Percentiles rank a stretch among this genome's conserved stretches.
Evolutionary conservation across 2,888 invertebrate genomes (phyloP).

Genomic region (Cloeon dipterum): DNA sequence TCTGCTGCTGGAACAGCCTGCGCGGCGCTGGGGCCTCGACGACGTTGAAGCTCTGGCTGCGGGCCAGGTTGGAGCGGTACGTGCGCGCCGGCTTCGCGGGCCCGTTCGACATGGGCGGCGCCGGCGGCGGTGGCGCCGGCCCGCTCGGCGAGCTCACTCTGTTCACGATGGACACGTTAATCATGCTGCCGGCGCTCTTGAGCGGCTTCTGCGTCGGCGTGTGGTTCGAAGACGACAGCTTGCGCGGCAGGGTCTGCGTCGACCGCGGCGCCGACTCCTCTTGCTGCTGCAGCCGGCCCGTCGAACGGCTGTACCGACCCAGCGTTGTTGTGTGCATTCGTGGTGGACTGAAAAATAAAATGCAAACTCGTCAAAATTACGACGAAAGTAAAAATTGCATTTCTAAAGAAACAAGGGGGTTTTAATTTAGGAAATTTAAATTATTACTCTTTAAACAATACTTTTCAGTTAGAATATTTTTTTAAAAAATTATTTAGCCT

Average conservation of each 20-base stretch:
- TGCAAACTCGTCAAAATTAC: no score
- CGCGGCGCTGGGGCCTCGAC: conserved; percentile 30
- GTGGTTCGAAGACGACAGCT: conserved; percentile 12
- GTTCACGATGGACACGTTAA: conserved; percentile 15
- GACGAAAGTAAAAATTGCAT: no score
- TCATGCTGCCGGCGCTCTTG: conserved; percentile 28
- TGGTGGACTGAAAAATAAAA: conserved; percentile 29
- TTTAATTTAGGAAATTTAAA: no score
- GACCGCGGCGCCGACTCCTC: conserved; percentile 24
- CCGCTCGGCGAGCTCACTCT: conserved; percentile 17
- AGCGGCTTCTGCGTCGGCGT: conserved; percentile 22
- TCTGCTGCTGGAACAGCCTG: conserved; percentile 7
- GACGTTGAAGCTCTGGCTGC: conserved; percentile 71
- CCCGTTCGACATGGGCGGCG: conserved; percentile 22
- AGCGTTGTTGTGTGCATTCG: conserved; percentile 40
- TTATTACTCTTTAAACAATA: no score
- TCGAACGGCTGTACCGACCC: conserved; percentile 63
- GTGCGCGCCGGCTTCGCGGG: conserved; percentile 60
- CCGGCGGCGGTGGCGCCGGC: conserved; percentile 10
- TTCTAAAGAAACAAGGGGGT: no score
- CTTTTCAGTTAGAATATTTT: no score
- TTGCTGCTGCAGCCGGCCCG: conserved; percentile 37
- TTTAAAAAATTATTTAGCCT: no score
- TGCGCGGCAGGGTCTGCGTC: conserved; percentile 49
- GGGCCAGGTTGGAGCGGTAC: conserved; percentile 44